Base-by-base conservation (phyloP, 1,140 invertebrate species). In the Plectus sambesii region DNA sequence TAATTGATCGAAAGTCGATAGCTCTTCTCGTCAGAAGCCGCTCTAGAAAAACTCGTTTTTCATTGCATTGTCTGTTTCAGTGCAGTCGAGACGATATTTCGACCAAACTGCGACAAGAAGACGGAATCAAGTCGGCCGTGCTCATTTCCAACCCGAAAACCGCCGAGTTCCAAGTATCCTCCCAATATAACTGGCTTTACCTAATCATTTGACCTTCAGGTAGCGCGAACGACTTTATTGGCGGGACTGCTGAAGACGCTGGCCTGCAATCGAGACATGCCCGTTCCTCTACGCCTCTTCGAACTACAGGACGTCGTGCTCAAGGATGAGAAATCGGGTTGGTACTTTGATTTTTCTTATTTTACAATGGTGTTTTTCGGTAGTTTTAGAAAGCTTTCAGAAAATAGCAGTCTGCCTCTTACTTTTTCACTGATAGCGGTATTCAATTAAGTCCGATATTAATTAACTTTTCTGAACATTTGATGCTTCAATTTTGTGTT, bases 91-190 rank as follows among this genome's bases (percentile, higher is more conserved):
- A 92, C 66, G 93, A 98, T 69, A 77, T 97, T 46, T 78, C 81
- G 1, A 79, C 79, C 12, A 96, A 92, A 73, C 70, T 97, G 25
- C 78, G 84, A 35, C 45, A 79, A n/a, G n/a, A 54, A 3, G 53
- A 61, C 19, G 63, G 52, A 27, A 38, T 66, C 15, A 77, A 80
- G 40, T 57, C 71, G 15, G 87, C 85, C 3, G 87, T 93, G 3
- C 83, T 89, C 59, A 84, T 98, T 62, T 78, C 84, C 1, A 98
- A 99, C 75, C 94, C 94, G 0, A 98, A 98, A 75, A 94, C 93
- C 0, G 65, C 86, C 20, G 93, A 99, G 71, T 98, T 97, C 72
- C 89, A 97, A 78, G 74, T 75, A n/a, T n/a, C 6, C 27, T 3
- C 3, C 30, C 1, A 23, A 25, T 24, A 39, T 39, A 36, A 26